Conservation (phyloP, 2,888 invertebrate genomes). For the Coleophora flavipennella region DNA sequence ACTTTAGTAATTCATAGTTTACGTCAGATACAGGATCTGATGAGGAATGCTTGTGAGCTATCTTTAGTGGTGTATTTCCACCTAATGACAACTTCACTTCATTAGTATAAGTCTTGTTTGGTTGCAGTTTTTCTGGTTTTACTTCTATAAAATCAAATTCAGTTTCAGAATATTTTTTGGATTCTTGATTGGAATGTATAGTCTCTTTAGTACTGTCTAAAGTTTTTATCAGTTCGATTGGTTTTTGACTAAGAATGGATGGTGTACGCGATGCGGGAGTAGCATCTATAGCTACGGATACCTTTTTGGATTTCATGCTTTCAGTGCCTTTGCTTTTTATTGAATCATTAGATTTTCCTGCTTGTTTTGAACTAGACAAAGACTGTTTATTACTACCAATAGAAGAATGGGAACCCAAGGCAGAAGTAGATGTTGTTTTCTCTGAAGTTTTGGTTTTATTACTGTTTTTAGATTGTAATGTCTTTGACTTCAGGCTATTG, state of each 20-base stretch:
- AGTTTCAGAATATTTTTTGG: constrained; percentile 52
- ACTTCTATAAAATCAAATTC: constrained; percentile 27
- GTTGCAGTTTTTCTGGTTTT: constrained; percentile 18
- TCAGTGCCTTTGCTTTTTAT: constrained; percentile 54
- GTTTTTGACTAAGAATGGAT: constrained; percentile 82
- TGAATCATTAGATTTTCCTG: constrained; percentile 57
- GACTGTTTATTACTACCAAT: constrained; percentile 49
- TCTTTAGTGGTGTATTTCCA: constrained; percentile 51
- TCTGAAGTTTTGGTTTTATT: constrained; percentile 50
- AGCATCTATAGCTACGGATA: constrained; percentile 85
- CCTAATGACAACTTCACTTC: constrained; percentile 46
- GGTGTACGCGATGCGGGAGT: constrained; percentile 82
- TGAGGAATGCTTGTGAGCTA: constrained; percentile 76
- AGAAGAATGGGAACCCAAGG: constrained; percentile 58
- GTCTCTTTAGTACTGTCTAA: constrained; percentile 50
- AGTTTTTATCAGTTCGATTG: constrained; percentile 82
- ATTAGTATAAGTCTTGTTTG: constrained; percentile 46
- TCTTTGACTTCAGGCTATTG: constrained; percentile 26
- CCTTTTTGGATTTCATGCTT: constrained; percentile 74
- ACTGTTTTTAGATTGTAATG: constrained; percentile 30
- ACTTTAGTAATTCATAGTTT: constrained; percentile 53
- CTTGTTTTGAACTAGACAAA: constrained; percentile 29
- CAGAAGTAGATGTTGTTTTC: constrained; percentile 62
- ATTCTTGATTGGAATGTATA: constrained; percentile 45
- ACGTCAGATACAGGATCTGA: constrained; percentile 79